phyloP scores from a whole-genome alignment of 2,113 vertebrate species.

The Pheucticus melanocephalus region DNA sequence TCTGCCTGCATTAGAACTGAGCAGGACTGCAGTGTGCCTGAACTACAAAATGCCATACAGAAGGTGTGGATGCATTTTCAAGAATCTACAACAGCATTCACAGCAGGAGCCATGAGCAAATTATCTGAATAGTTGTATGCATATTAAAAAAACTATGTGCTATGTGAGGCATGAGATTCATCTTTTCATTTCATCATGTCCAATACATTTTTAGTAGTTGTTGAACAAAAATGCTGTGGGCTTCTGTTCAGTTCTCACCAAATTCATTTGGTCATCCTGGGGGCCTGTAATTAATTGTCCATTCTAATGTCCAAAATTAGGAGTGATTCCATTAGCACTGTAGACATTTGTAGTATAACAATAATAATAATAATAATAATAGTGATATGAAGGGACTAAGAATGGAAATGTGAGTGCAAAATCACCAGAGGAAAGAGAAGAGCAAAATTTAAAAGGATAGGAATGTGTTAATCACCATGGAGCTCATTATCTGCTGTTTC shows the following conservation, averaged over 20 bases:
- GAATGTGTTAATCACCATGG: not conserved
- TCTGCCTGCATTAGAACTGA: not conserved
- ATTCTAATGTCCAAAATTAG: not conserved
- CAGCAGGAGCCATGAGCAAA: not conserved
- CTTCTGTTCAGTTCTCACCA: not conserved
- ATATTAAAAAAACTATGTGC: not conserved
- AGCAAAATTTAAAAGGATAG: not conserved
- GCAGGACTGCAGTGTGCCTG: accelerated
- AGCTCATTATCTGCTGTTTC: not conserved
- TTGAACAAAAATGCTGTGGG: not conserved
- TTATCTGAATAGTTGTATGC: not conserved
- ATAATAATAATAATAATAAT: too few relatives aligned
- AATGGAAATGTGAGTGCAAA: not conserved
- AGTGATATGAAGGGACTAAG: too few relatives aligned
- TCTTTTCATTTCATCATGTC: not conserved
- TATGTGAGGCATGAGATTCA: not conserved
- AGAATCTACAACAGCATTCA: not conserved
- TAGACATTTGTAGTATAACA: not conserved
- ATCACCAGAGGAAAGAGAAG: not conserved
- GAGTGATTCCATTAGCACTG: not conserved
- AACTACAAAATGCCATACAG: not conserved
- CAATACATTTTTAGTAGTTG: not conserved
- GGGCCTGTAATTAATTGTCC: not conserved
- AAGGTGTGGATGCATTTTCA: not conserved
- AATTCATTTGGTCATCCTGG: not conserved